Base-by-base conservation (phyloP, 2,113 vertebrate species). In the Podarcis muralis region DNA sequence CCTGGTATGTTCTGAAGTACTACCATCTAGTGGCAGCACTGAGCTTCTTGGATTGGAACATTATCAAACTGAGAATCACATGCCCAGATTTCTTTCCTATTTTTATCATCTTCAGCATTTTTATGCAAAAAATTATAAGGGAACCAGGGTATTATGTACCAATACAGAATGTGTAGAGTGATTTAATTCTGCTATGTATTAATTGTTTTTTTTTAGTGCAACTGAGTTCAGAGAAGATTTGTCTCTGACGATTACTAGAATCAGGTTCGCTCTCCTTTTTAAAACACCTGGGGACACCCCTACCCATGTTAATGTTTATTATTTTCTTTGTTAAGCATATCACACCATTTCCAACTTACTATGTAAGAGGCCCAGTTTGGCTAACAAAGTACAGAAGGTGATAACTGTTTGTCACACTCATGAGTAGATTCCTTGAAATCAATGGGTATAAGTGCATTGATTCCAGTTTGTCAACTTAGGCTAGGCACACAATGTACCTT, bases 11-110 rank as follows among this genome's bases (percentile, higher is more conserved):
- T 95, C 94, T 92, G 86, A 95, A 91, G 93, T 78, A 92, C 90
- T 93, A 90, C 90, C 93, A 95, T 88, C 93, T 95, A 90, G 93
- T 94, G 95, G 91, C 66, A 65, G 65, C 35, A 88, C 87, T 77
- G 32, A 89, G 0, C 0, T 0, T 53, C 77, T 83, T 91, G 59
- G 18, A 18, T 30, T 65, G 37, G 27, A 32, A 68, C 35, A 48
- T 25, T n/a, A 65, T 87, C 48, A 91, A 71, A 53, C 15, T 2
- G 0, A 2, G 20, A n/a, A 88, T 89, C 32, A 37, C 43, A 27
- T 0, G 0, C 2, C 48, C 2, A n/a, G 16, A 40, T 62, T 1
- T 27, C 25, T 32, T 84, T 88, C 78, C 68, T 69, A 43, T 2
- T 35, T 83, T 0, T 71, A 37, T 65, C 4, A 22, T 65, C 78